Evolutionary conservation across 2,888 invertebrate species (phyloP), one percentile per base, ranked within the genome.

Genomic region (Leucania comma): DNA sequence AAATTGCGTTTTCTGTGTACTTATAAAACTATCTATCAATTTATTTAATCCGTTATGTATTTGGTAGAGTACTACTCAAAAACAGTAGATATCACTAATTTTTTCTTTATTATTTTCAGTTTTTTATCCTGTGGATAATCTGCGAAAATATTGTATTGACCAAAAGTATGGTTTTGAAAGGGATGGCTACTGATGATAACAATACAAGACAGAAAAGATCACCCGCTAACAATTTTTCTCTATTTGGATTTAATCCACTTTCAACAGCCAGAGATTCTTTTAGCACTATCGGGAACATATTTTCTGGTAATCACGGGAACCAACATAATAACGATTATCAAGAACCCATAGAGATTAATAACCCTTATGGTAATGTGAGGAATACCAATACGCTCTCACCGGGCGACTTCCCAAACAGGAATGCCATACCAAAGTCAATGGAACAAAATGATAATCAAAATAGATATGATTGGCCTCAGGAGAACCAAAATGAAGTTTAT

Each of bases 231-330:
- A 58, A 38, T 17, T 68, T 76, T 46, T 81, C 83, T 42, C 38
- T 75, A 20, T 83, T 84, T 65, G 81, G 79, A 61, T 38, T 81
- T 29, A 66, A 62, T 48, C 60, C 73, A 22, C 35, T 65, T 58
- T 26, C 66, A 32, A 26, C 20, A 32, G 72, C 59, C 8, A 66
- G 32, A 63, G 60, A 78, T 5, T 48, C 72, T 29, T 26, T 75
- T 0, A 71, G 32, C 42, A 35, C 9, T 42, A 10, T 85, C 6
- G 59, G 58, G 50, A 72, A 72, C 12, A 58, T 83, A 38, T 58
- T 85, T 72, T 58, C 78, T 4, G 57, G 46, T n/a, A 54, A 20
- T 4, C 38, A n/a, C 2, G 29, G 38, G 6, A 59, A 64, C 29
- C 53, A 24, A 14, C 35, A 12, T 9, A 29, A 29, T n/a, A 26